Evolutionary conservation across 2,888 invertebrate species (phyloP), one percentile per base, ranked within the genome.

Genomic region (Ectobius pallidus): DNA sequence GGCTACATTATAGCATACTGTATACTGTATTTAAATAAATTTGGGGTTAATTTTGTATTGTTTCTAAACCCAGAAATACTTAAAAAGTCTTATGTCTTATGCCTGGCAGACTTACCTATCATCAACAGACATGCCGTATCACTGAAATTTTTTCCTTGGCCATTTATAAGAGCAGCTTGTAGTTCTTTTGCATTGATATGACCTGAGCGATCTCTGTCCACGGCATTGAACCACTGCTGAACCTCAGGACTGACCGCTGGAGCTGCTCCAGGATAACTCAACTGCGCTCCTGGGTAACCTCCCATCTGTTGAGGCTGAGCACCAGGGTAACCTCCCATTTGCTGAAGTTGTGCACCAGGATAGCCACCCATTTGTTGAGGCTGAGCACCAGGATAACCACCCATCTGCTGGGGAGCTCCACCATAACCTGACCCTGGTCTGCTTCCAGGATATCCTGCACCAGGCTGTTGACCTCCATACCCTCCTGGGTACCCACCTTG

Each of bases 151-250:
- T 92, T 88, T 16, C 95, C 95, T 82, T 95, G 92, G 22, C 92
- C 94, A 84, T 95, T 96, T 22, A 94, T 90, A 49, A 96, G 84
- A 0, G 95, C 96, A 7, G 89, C 85, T 82, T 92, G 91, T 20
- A 96, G 84, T 83, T 96, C 96, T 11, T 81, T 75, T 9, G 92
- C 88, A 69, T 91, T 89, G 69, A 96, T 96, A 81, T 90, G 89
- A 1, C 96, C 96, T 20, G 95, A 95, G 32, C 88, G 87, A 80
- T 96, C 95, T 77, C 88, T 87, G 80, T 96, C 96, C 0, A 96
- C 95, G 18, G 93, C 88, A 30, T 83, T 82, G 81, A 96, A 96
- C 95, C 95, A 95, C 79, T 92, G 91, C 77, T 91, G 90, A 0
- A 94, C 89, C 81, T 94, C 92, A 0, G 94, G 93, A 69, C 87